These are phyloP conservation scores for Antheraea assamensis DNA, from an alignment of 2,888 invertebrate genomes.

Conservation along the genomic window DNA sequence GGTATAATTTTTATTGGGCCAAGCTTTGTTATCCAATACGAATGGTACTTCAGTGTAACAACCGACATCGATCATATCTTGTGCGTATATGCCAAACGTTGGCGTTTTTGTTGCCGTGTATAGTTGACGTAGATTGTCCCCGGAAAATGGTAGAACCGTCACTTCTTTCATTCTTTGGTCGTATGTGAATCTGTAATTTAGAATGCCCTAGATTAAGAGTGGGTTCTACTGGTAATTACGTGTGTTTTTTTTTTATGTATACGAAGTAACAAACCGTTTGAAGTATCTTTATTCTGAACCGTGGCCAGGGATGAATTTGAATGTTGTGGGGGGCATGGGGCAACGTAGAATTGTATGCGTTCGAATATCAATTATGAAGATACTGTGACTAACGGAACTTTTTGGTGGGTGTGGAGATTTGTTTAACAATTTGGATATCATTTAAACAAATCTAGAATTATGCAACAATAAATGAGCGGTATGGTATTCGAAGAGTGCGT, in stretches of 20 bases:
- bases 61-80: conserved; percentile 38
- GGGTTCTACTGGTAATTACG: not conserved
- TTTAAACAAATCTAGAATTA: too few relatives aligned
- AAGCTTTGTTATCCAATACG: conserved; percentile 45
- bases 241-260: not conserved
- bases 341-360: too few relatives aligned
- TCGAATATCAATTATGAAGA: too few relatives aligned
- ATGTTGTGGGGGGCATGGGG: too few relatives aligned
- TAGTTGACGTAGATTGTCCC: conserved; percentile 42
- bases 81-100: conserved; percentile 52
- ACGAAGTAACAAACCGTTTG: not conserved
- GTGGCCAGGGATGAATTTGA: too few relatives aligned
- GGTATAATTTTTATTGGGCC: conserved; percentile 57
- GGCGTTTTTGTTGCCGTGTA: conserved; percentile 50
- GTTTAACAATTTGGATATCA: too few relatives aligned
- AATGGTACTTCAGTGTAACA: conserved; percentile 47
- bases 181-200: conserved; percentile 50
- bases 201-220: not conserved
- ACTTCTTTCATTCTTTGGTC: conserved; percentile 65
- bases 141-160: conserved; percentile 48
- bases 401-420: too few relatives aligned
- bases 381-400: too few relatives aligned
- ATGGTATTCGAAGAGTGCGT: too few relatives aligned
- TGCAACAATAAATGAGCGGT: too few relatives aligned
- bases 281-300: too few relatives aligned